These are phyloP conservation scores for Andinoacara biseriatus DNA, from an alignment of 2,113 vertebrate genomes.

Conservation along the genomic window DNA sequence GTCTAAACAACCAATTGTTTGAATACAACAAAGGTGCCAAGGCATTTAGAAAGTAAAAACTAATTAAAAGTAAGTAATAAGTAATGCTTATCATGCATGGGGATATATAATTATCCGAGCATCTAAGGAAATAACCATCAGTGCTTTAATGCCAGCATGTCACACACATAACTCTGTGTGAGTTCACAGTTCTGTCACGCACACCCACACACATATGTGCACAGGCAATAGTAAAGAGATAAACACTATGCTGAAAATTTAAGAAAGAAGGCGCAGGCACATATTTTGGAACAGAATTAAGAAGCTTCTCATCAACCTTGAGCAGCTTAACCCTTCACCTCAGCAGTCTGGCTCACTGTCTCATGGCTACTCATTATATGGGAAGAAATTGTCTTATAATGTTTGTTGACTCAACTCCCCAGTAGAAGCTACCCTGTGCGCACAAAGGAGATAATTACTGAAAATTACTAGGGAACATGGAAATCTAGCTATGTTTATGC, in stretches of 20 bases:
- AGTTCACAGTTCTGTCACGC: slow-evolving; percentile 7
- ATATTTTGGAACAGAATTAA: slow-evolving; percentile 35
- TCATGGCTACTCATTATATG: slow-evolving; percentile 54
- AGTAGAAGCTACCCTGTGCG: slow-evolving; percentile 10
- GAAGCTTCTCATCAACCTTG: slow-evolving; percentile 34
- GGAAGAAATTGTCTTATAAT: slow-evolving; percentile 52
- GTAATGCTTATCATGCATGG: neutral
- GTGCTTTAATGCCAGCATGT: neutral
- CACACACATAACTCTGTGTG: neutral
- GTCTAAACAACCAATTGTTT: neutral
- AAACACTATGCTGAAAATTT: neutral
- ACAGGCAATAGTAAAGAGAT: neutral
- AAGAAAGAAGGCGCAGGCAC: neutral
- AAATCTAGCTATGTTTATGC: slow-evolving; percentile 48
- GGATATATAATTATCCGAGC: neutral
- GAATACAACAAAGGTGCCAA: neutral
- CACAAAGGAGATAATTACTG: slow-evolving; percentile 68
- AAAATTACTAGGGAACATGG: slow-evolving; percentile 52
- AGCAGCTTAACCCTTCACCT: slow-evolving; percentile 56
- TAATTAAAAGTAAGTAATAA: too few relatives aligned
- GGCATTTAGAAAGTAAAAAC: neutral
- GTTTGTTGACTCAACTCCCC: slow-evolving; percentile 52
- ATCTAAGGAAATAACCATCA: neutral
- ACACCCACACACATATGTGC: neutral
- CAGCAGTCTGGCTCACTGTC: slow-evolving; percentile 29